phyloP scores from a whole-genome alignment of 2,797 vertebrate genomes.

The Catamblyrhynchus diadema region DNA sequence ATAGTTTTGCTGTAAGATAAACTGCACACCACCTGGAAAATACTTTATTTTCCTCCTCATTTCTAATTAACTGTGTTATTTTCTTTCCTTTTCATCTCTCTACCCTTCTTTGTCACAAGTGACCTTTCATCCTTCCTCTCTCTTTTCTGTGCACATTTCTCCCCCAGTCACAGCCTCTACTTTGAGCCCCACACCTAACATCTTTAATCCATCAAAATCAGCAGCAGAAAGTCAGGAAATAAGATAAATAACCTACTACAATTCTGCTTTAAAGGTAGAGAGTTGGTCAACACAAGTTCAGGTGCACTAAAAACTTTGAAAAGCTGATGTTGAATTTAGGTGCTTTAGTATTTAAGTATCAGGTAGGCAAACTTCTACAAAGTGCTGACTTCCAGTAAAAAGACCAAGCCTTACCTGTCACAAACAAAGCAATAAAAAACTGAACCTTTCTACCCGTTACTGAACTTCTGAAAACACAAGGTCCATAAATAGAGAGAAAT shows the following conservation, averaged over 20 bases:
- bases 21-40: conserved; percentile 27
- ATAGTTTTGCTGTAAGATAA: conserved; percentile 35
- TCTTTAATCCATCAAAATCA: background rate
- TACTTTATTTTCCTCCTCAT: background rate
- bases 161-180: background rate
- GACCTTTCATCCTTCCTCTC: background rate
- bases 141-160: background rate
- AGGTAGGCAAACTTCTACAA: background rate
- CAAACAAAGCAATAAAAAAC: background rate
- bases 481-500: background rate
- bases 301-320: background rate
- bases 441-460: background rate
- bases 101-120: background rate
- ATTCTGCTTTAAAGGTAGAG: background rate
- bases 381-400: background rate
- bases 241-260: background rate
- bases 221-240: background rate
- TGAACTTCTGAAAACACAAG: background rate
- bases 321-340: background rate
- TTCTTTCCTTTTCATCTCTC: background rate
- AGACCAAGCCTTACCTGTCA: background rate
- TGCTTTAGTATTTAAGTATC: background rate
- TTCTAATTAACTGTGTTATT: conserved; percentile 35
- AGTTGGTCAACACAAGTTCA: background rate
- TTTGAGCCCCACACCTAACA: background rate